phyloP scores from a whole-genome alignment of 1,140 invertebrate genomes.

The Bombus confusus region DNA sequence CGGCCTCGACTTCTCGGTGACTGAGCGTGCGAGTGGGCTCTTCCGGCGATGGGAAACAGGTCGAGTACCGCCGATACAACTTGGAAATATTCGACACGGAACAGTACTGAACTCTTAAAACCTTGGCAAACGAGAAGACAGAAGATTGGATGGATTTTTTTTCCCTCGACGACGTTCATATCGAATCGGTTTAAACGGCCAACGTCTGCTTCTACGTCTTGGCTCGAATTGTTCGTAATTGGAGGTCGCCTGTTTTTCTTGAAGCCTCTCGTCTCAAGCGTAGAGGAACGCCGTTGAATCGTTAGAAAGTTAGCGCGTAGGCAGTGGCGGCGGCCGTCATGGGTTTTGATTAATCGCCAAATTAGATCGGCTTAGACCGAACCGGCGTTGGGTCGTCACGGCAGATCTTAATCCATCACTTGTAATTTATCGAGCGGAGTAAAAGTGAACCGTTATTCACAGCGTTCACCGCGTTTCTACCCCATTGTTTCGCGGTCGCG shows the following conservation, averaged over 20 bases:
- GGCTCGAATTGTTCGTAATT: not conserved
- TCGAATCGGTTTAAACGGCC: no score
- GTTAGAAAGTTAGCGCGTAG: constrained; percentile 10
- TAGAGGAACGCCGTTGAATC: not conserved
- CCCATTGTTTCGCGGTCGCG: constrained; percentile 41
- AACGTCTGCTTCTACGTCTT: no score
- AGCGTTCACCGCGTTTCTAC: constrained; percentile 39
- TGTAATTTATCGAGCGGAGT: constrained; percentile 53
- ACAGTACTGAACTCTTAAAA: no score
- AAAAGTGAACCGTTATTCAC: constrained; percentile 55
- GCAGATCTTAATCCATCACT: constrained; percentile 44
- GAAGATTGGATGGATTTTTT: not conserved
- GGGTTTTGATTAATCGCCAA: constrained; percentile 48
- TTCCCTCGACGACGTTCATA: not conserved
- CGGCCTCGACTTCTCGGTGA: no score
- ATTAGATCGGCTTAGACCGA: constrained; percentile 31
- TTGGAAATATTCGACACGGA: no score
- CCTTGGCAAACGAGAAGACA: no score
- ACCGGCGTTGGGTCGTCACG: constrained; percentile 12
- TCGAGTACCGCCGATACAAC: not conserved
- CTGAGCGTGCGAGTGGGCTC: no score
- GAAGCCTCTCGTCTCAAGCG: not conserved
- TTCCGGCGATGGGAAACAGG: not conserved
- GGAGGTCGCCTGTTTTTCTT: not conserved
- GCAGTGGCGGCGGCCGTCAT: not conserved